Percentiles rank a stretch among this genome's conserved stretches.
These are phyloP conservation scores for Eilema sororculum DNA, from an alignment of 2,888 invertebrate species.

Conservation along the genomic window DNA sequence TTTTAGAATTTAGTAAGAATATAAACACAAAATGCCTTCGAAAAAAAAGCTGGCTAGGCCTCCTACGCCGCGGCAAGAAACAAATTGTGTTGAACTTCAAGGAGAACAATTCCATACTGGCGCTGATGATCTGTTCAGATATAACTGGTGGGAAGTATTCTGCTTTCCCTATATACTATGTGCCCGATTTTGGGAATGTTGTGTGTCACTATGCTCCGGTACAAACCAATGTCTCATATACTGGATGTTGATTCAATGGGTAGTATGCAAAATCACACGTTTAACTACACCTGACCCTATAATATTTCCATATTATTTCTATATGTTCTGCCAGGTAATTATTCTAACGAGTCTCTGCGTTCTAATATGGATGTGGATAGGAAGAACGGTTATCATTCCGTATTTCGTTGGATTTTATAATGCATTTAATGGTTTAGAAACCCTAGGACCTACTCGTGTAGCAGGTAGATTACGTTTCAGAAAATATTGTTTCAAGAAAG, in stretches of 20 bases:
- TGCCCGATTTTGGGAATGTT: slow-evolving; percentile 70
- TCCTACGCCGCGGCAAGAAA: neutral
- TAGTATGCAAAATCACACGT: slow-evolving; percentile 73
- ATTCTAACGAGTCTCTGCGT: slow-evolving; percentile 63
- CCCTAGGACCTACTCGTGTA: neutral
- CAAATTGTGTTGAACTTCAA: slow-evolving; percentile 43
- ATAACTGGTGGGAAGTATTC: slow-evolving; percentile 77
- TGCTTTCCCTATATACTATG: slow-evolving; percentile 77
- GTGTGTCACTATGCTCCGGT: slow-evolving; percentile 68
- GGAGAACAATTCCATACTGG: slow-evolving; percentile 67
- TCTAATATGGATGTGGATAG: slow-evolving; percentile 68
- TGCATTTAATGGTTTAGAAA: slow-evolving; percentile 42
- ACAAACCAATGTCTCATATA: slow-evolving; percentile 75
- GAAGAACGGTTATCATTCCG: slow-evolving; percentile 63
- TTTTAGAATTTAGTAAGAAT: slow-evolving; percentile 2
- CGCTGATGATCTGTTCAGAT: slow-evolving; percentile 65
- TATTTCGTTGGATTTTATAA: slow-evolving; percentile 62
- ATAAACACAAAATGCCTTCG: neutral
- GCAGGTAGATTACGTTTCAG: slow-evolving; percentile 55
- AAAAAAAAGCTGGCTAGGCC: slow-evolving; percentile 1
- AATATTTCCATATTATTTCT: slow-evolving; percentile 78
- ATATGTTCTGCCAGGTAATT: slow-evolving; percentile 76
- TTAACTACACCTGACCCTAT: slow-evolving; percentile 73
- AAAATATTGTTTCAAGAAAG: slow-evolving; percentile 74
- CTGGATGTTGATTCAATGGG: slow-evolving; percentile 78